phyloP scores from a whole-genome alignment of 64 coral and sea anemone genomes.

The Stichodactyla helianthus region DNA sequence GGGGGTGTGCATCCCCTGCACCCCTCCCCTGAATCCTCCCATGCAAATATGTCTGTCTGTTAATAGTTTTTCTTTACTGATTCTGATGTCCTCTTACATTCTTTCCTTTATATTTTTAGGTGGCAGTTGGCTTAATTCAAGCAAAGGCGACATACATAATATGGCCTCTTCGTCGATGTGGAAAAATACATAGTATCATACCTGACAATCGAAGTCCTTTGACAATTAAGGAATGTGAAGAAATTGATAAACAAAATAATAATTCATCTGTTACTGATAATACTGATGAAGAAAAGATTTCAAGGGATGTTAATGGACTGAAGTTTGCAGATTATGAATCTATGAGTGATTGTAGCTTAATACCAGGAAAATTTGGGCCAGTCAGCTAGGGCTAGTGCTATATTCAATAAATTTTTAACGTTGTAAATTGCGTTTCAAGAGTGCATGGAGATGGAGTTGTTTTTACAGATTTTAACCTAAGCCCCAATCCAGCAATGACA shows the following conservation, averaged over 20 bases:
- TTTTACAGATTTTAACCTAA: too few species aligned
- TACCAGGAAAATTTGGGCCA: conserved; percentile 33
- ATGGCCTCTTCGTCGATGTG: conserved; percentile 81
- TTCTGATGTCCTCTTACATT: not conserved
- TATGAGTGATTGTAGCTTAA: conserved; percentile 19
- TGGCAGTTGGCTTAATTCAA: conserved; percentile 77
- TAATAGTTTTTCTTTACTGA: too few species aligned
- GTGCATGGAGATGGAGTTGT: too few species aligned
- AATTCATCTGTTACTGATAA: not conserved
- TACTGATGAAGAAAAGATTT: not conserved
- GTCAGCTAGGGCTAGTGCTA: not conserved
- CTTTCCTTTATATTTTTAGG: conserved; percentile 32
- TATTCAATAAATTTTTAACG: not conserved
- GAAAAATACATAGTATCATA: conserved; percentile 37
- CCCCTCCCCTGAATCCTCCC: too few species aligned
- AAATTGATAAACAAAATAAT: not conserved
- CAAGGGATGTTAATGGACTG: not conserved
- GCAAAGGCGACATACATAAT: conserved; percentile 81
- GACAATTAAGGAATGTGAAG: not conserved
- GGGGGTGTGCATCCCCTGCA: too few species aligned
- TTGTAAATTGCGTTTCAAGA: too few species aligned
- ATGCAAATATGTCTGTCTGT: too few species aligned
- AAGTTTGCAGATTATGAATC: conserved; percentile 17
- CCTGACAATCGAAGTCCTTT: conserved; percentile 26
- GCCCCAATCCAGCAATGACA: too few species aligned